Conservation (phyloP, 2,797 vertebrate genomes). For the Rhinichthys osculus region DNA sequence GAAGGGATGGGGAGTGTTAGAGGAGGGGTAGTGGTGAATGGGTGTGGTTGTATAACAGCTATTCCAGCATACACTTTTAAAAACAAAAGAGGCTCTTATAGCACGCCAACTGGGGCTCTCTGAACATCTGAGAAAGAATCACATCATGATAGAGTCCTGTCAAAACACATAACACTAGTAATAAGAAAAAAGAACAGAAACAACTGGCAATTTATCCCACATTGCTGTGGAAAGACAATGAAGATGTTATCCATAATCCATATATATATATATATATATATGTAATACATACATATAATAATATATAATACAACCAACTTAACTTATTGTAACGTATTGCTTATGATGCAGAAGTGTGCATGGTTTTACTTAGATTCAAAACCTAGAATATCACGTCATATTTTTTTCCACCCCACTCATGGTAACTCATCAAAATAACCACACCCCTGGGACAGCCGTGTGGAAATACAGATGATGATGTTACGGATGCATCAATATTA, state of each 20-base stretch:
- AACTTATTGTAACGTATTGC: background rate
- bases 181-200: background rate
- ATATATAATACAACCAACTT: background rate
- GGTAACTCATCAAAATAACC: background rate
- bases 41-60: conserved; percentile 58
- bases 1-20: conserved; percentile 10
- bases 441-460: background rate
- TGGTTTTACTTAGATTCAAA: background rate
- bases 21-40: conserved; percentile 18
- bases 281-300: too few species aligned
- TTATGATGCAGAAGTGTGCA: background rate
- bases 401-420: background rate
- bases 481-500: background rate
- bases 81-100: conserved; percentile 51
- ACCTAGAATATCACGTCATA: too few species aligned
- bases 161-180: background rate
- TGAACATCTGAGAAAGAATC: background rate
- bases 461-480: background rate
- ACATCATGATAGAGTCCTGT: background rate
- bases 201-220: background rate
- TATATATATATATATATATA: too few species aligned
- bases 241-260: background rate
- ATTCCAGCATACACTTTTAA: conserved; percentile 53
- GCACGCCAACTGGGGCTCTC: conserved; percentile 23
- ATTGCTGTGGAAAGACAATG: background rate